phyloP scores from a whole-genome alignment of 2,888 invertebrate species.

The Drepanosiphum platanoidis region DNA sequence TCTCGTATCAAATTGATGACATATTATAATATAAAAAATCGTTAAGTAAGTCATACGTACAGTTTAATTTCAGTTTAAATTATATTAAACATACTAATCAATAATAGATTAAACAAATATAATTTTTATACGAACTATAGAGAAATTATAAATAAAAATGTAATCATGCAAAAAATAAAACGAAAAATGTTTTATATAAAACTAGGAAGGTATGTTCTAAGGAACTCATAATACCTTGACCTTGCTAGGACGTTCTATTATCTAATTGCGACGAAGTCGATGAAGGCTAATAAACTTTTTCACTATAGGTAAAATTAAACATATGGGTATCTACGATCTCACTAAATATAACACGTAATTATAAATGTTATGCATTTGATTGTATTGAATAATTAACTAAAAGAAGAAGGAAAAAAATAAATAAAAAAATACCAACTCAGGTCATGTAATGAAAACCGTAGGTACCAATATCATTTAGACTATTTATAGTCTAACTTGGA shows the following conservation, averaged over 20 bases:
- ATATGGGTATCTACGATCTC: background rate
- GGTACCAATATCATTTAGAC: too few species aligned
- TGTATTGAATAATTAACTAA: too few species aligned
- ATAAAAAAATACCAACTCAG: too few species aligned
- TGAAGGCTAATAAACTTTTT: conserved; percentile 42
- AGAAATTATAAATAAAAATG: background rate
- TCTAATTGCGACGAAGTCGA: conserved; percentile 14
- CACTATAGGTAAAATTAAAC: background rate
- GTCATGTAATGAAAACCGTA: too few species aligned
- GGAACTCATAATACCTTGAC: conserved; percentile 26
- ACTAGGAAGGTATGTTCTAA: conserved; percentile 35
- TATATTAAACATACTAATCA: too few species aligned
- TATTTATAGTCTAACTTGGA: background rate
- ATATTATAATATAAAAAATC: too few species aligned
- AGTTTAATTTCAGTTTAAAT: too few species aligned
- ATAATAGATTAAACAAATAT: background rate
- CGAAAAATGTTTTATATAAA: conserved; percentile 1
- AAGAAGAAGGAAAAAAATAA: too few species aligned
- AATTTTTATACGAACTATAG: background rate
- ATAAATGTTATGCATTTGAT: too few species aligned
- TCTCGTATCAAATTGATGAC: too few species aligned
- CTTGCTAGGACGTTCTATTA: conserved; percentile 15
- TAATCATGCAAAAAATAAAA: background rate
- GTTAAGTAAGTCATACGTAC: too few species aligned
- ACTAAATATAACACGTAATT: too few species aligned